Evolutionary conservation across 2,888 invertebrate genomes (phyloP).

Genomic region (Actias luna): DNA sequence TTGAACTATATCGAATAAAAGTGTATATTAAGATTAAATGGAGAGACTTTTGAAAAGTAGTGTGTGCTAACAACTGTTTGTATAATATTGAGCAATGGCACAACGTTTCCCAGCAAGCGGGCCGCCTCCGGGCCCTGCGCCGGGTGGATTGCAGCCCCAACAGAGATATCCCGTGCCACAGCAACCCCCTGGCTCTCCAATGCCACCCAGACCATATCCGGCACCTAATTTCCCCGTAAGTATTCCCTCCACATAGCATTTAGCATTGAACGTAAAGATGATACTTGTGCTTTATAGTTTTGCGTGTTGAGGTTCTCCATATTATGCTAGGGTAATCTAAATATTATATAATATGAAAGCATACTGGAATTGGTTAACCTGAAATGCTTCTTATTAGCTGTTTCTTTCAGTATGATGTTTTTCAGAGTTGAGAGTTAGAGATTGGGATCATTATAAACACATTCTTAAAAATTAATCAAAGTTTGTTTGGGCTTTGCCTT

Average conservation of each 20-base stretch:
- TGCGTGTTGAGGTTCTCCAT: not conserved
- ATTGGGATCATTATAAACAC: too few relatives aligned
- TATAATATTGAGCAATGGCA: slow-evolving; percentile 44
- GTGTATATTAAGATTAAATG: not conserved
- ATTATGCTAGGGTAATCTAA: not conserved
- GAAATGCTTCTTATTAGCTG: too few relatives aligned
- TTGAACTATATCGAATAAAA: not conserved
- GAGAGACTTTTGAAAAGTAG: not conserved
- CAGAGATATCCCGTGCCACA: slow-evolving; percentile 69
- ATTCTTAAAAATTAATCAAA: too few relatives aligned
- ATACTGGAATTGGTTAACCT: too few relatives aligned
- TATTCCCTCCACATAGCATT: not conserved
- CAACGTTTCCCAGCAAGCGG: slow-evolving; percentile 65
- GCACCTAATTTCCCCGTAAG: slow-evolving; percentile 89
- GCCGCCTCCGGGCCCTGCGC: slow-evolving; percentile 53
- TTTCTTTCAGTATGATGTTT: too few relatives aligned
- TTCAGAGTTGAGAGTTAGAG: too few relatives aligned
- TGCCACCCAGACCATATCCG: slow-evolving; percentile 86
- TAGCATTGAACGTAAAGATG: not conserved
- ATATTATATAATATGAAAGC: too few relatives aligned
- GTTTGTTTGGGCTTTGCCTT: too few relatives aligned
- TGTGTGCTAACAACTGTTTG: not conserved
- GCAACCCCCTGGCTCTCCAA: slow-evolving; percentile 84
- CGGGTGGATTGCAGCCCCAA: slow-evolving; percentile 76
- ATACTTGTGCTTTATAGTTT: not conserved